Evolutionary conservation across 2,797 vertebrate genomes (phyloP), one percentile per base, ranked within the genome.

Genomic region (Eupleurogrammus muticus): DNA sequence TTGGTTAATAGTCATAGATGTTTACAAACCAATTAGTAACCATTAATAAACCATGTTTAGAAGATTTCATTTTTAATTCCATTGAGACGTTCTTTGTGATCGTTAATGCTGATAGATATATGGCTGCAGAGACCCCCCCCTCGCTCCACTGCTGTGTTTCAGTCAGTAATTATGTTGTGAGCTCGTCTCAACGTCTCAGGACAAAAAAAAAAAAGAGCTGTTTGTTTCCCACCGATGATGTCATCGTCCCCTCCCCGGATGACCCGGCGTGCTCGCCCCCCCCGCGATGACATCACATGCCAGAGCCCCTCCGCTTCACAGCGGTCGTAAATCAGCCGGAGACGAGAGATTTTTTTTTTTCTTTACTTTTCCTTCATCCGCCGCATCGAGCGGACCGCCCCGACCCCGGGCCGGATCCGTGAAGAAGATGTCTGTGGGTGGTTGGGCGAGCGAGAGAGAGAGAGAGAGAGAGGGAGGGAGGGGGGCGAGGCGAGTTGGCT

Each of bases 291-390:
- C 85, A 90, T 90, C 87, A 89, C 44, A 51, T 6, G 40, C 74
- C 49, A 24, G 24, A 50, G 28, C 28, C 48, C 73, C 50, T 34
- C 65, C 16, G 23, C 66, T 70, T 49, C 19, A 17, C n/a, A 38
- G 61, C 59, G 59, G 74, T 66, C 70, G 44, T 87, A 81, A 91
- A 90, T 94, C 90, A 81, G 77, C 90, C 77, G 36, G 65, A 73
- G 85, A 68, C 61, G 72, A 70, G 67, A 74, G 80, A 83, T 85
- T 87, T 89, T 79, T 28, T n/a, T n/a, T n/a, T n/a, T n/a, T n/a
- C n/a, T n/a, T n/a, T n/a, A n/a, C n/a, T n/a, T n/a, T n/a, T n/a
- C n/a, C n/a, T n/a, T n/a, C n/a, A 82, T 85, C 72, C 77, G 28
- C 60, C 17, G 9, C 42, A 19, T 28, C 24, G 35, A 69, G 71